Evolutionary conservation across 2,888 invertebrate species (phyloP).

Genomic region (Drosophila aldrichi): DNA sequence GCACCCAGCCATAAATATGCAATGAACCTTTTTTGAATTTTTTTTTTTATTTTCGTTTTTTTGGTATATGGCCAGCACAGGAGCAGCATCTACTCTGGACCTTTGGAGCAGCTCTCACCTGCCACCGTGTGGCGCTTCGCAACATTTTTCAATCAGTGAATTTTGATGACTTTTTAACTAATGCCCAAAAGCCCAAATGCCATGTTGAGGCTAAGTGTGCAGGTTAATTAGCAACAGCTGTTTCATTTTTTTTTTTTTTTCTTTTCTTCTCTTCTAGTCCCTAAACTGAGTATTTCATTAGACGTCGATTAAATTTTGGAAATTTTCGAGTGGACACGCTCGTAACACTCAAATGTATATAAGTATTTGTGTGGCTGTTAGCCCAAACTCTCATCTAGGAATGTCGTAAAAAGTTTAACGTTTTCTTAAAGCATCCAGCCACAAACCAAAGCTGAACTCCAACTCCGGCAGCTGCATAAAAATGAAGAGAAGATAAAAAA

Average conservation of each 20-base stretch:
- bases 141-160: slow-evolving; percentile 69
- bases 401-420: slow-evolving; percentile 77
- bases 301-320: slow-evolving; percentile 40
- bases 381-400: slow-evolving; percentile 54
- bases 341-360: not conserved
- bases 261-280: slow-evolving; percentile 3
- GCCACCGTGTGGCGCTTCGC: not conserved
- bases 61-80: slow-evolving; percentile 24
- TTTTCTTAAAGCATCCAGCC: slow-evolving; percentile 61
- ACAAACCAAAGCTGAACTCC: slow-evolving; percentile 34
- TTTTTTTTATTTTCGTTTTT: not conserved
- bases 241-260: slow-evolving; percentile 12
- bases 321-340: slow-evolving; percentile 13
- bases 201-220: slow-evolving; percentile 46
- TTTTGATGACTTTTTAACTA: slow-evolving; percentile 76
- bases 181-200: slow-evolving; percentile 42
- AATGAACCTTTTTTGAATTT: slow-evolving; percentile 63
- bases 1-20: slow-evolving; percentile 70
- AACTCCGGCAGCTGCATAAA: slow-evolving; percentile 4
- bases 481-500: slow-evolving; percentile 21
- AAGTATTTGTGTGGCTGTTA: slow-evolving; percentile 6
- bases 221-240: slow-evolving; percentile 77
- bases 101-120: not conserved
- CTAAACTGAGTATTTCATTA: slow-evolving; percentile 44
- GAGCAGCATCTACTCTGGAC: not conserved